phyloP scores from a whole-genome alignment of 2,888 invertebrate genomes.

The Frankliniella intonsa region DNA sequence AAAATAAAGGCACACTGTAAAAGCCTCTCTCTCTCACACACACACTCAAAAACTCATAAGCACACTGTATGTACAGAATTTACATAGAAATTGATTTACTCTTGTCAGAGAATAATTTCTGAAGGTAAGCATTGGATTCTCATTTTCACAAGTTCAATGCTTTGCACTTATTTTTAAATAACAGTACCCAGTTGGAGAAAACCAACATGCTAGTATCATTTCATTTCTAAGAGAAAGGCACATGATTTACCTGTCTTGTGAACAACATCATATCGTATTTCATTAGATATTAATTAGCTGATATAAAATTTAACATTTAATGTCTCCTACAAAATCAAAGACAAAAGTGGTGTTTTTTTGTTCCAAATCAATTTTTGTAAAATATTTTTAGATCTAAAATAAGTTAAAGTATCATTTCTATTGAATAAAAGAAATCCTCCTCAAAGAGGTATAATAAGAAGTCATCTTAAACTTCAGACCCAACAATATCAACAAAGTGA shows the following conservation, averaged over 20 bases:
- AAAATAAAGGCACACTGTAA: not conserved
- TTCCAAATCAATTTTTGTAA: conserved; percentile 15
- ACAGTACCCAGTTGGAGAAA: not conserved
- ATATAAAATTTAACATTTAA: conserved; percentile 10
- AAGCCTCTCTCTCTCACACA: not conserved
- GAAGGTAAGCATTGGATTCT: no score
- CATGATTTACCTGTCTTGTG: not conserved
- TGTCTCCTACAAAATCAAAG: not conserved
- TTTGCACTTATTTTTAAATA: not conserved
- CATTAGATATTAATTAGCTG: not conserved
- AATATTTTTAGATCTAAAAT: conserved; percentile 6
- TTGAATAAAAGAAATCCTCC: not conserved
- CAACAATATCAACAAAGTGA: not conserved
- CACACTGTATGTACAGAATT: conserved; percentile 16
- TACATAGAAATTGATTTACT: conserved; percentile 11
- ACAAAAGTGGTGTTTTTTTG: not conserved
- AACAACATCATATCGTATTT: not conserved
- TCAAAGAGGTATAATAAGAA: not conserved
- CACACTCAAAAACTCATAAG: not conserved
- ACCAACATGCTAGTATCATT: not conserved
- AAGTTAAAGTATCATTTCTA: not conserved
- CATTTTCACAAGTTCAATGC: not conserved
- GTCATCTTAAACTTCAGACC: not conserved
- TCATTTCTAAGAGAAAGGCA: not conserved
- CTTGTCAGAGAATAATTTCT: no score